Evolutionary conservation across 2,797 vertebrate species (phyloP).

Genomic region (Onychomys torridus): DNA sequence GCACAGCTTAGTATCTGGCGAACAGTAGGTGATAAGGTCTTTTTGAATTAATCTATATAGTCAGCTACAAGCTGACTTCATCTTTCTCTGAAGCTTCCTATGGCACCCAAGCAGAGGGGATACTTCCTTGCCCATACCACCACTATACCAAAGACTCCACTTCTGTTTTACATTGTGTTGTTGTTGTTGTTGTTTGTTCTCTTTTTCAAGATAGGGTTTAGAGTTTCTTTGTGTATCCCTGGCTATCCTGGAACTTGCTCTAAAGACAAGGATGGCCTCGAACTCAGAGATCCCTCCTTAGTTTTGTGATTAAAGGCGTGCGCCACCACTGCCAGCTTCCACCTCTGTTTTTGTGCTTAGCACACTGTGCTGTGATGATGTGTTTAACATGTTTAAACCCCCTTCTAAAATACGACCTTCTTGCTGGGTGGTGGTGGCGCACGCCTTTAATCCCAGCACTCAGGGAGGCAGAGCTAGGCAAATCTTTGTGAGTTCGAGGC

Average conservation of each 20-base stretch:
- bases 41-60: conserved; percentile 35
- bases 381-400: neutral
- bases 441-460: too few relatives aligned
- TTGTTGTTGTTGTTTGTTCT: too few relatives aligned
- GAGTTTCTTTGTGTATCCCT: neutral
- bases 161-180: neutral
- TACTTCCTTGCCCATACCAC: neutral
- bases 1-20: conserved; percentile 32
- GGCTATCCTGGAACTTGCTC: neutral
- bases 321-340: neutral
- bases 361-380: neutral
- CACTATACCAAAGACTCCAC: neutral
- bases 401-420: neutral
- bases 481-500: too few relatives aligned
- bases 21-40: conserved; percentile 34
- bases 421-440: too few relatives aligned
- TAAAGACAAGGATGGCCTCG: neutral
- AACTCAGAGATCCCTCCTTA: neutral
- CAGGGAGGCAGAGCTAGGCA: too few relatives aligned
- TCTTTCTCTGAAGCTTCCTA: conserved; percentile 41
- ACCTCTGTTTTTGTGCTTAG: neutral
- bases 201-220: neutral
- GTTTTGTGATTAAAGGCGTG: neutral
- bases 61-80: conserved; percentile 2
- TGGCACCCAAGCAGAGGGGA: neutral